Evolutionary conservation across 2,888 invertebrate genomes (phyloP), one percentile per base, ranked within the genome.

Genomic region (Brenthis ino): DNA sequence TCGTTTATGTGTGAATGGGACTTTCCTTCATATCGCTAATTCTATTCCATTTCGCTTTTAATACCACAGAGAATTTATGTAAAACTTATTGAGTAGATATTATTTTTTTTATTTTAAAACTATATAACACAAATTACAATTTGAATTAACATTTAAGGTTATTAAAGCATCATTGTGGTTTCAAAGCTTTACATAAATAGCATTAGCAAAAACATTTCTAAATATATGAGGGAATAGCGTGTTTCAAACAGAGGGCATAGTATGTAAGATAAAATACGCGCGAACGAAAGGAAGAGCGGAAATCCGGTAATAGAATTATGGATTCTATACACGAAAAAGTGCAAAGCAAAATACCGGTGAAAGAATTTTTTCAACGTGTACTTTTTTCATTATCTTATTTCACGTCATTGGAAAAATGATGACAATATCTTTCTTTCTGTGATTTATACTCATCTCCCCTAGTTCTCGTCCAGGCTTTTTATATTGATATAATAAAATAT

Each of bases 251-350:
- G 64, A 67, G 53, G 64, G 67, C 47, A 64, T 65, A 68, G 63
- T 70, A 64, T 67, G 64, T 64, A 51, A 60, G 70, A 57, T 56
- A 53, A 68, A 70, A 67, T 66, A 68, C 65, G 68, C 60, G 66
- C 63, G 66, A 71, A 69, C 55, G 64, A 64, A 65, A 55, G 66
- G 56, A 67, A 66, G 66, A 66, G 60, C 66, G 71, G 71, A 71
- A 68, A 69, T 71, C 66, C 71, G 68, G 68, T 66, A 71, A 71
- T 66, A 69, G 66, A 71, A 71, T 71, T 68, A 68, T 68, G 68
- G 67, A 65, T 68, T 68, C 70, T 57, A 65, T 68, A 70, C 65
- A 69, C 57, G 57, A 50, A 65, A 50, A 55, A 65, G 33, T 57
- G 57, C 20, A 56, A 57, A 37, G 28, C 37, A 51, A 63, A 63